Evolutionary conservation across 1,140 invertebrate species (phyloP).

Genomic region (Cyclina sinensis): DNA sequence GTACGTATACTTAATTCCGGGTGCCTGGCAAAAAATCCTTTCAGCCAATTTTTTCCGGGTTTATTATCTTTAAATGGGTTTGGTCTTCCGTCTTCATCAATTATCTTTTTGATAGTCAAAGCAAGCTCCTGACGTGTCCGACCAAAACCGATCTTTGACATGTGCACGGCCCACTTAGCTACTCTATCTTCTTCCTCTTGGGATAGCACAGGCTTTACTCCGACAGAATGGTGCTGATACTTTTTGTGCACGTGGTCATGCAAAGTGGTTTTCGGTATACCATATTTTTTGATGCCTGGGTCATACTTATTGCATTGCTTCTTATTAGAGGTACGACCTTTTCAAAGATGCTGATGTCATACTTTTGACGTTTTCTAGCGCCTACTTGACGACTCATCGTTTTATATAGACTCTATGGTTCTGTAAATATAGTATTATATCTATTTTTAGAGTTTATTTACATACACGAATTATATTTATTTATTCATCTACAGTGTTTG

Average conservation of each 20-base stretch:
- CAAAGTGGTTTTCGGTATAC: conserved; percentile 43
- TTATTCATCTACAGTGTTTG: no score
- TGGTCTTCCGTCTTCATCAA: conserved; percentile 37
- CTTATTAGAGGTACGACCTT: conserved; percentile 4
- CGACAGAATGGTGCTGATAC: conserved; percentile 2
- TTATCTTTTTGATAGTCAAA: conserved; percentile 34
- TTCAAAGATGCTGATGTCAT: conserved; percentile 11
- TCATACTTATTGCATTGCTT: neutral
- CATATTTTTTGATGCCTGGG: conserved; percentile 29
- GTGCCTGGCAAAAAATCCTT: conserved; percentile 39
- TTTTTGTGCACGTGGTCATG: conserved; percentile 31
- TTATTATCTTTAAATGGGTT: conserved; percentile 52
- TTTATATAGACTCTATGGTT: no score
- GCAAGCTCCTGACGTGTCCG: conserved; percentile 55
- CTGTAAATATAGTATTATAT: no score
- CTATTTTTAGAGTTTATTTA: no score
- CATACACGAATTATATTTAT: no score
- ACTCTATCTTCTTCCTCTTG: conserved; percentile 29
- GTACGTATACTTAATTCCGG: neutral
- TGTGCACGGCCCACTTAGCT: conserved; percentile 52
- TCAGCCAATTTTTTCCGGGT: conserved; percentile 45
- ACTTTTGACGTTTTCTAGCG: neutral
- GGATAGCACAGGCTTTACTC: conserved; percentile 21
- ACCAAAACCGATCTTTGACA: conserved; percentile 51
- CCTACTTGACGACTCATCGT: conserved; percentile 43